Percentiles rank a stretch among this genome's conserved stretches.
These are phyloP conservation scores for Eretmochelys imbricata DNA, from an alignment of 2,113 vertebrate species.

Conservation along the genomic window DNA sequence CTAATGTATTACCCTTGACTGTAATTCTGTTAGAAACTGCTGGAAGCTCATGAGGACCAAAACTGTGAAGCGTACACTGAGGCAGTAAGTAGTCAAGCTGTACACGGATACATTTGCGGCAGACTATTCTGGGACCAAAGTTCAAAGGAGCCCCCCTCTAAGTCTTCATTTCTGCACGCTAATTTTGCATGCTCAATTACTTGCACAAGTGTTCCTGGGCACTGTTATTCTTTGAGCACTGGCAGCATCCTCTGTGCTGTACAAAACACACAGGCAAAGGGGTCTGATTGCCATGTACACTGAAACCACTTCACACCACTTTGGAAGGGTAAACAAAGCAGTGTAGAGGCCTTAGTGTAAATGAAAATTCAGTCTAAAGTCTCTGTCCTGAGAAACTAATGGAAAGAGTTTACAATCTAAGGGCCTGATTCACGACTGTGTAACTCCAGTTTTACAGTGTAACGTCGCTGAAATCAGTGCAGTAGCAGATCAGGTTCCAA, in stretches of 20 bases:
- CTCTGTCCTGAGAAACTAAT: background rate
- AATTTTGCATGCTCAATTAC: background rate
- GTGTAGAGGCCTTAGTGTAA: background rate
- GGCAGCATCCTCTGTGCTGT: rapidly evolving
- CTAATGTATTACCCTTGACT: background rate
- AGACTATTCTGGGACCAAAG: background rate
- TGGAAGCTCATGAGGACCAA: slow-evolving; percentile 97
- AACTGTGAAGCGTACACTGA: slow-evolving; percentile 97
- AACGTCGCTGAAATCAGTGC: too few relatives aligned
- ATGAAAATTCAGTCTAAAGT: background rate
- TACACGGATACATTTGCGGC: background rate
- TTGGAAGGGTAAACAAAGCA: background rate
- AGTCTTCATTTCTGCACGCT: background rate
- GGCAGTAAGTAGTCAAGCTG: slow-evolving; percentile 84
- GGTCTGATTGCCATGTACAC: background rate
- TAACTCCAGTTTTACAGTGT: background rate
- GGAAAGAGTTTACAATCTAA: background rate
- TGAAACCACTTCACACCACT: background rate
- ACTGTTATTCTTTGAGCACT: background rate
- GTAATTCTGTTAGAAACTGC: slow-evolving; percentile 87
- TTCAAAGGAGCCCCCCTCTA: background rate
- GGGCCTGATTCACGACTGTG: background rate
- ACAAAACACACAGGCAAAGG: background rate
- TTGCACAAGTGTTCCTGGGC: background rate
- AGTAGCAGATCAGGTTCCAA: background rate